Evolutionary conservation across 2,888 invertebrate genomes (phyloP), one percentile per base, ranked within the genome.

Genomic region (Synergus gifuensis): DNA sequence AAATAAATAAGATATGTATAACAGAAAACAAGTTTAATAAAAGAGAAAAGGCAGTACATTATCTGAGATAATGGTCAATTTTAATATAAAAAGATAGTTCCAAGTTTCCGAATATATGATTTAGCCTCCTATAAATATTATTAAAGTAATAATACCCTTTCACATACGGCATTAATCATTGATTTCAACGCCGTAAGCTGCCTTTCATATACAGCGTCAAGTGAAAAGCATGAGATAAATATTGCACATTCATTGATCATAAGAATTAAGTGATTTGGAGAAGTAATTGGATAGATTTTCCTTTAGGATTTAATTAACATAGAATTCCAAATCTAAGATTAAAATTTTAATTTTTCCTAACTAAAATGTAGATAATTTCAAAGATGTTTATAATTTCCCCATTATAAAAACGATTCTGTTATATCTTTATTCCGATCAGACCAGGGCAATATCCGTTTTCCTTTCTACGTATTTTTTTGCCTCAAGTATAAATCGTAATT

Each of bases 131-230:
- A 69, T 49, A 69, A 49, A 49, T 69, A 69, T 49, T 69, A 69
- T 69, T 69, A 28, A 69, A 46, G 49, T 49, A 49, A 69, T 69
- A 49, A 69, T 69, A 49, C 69, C 69, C 69, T 69, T 69, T 69
- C 49, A 69, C 69, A 49, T 49, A 69, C 69, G 28, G 69, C 28
- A 28, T 69, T 69, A 69, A 69, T 69, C 49, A 69, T 69, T 28
- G 69, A 69, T 69, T 69, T 69, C 69, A 69, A 46, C 69, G 69
- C 69, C 49, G 28, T 69, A 49, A 69, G 69, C 28, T 28, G 69
- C 49, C 49, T 69, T 69, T 69, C 67, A 69, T 28, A 28, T 2
- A 69, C 22, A 28, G 69, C 28, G 49, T 69, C 28, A 69, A 49
- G 46, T 49, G 22, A 28, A 69, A 69, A 46, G 67, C 46, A 49